Evolutionary conservation across 2,113 vertebrate species (phyloP).

Genomic region (Catharus minimus): DNA sequence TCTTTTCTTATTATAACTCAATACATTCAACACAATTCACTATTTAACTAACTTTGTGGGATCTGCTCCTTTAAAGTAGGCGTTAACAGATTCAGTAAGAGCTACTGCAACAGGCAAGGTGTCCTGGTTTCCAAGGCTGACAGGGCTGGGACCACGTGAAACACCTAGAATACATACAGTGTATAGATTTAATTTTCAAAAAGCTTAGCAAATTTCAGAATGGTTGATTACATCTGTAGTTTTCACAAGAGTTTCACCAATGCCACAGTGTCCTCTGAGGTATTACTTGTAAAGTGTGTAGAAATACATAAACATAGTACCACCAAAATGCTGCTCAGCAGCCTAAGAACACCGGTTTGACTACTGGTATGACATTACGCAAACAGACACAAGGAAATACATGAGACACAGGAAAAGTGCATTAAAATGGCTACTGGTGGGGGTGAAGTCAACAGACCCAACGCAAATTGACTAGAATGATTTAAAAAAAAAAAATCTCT

Average conservation of each 20-base stretch:
- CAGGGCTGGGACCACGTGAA: constrained; percentile 94
- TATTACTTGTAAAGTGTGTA: not conserved
- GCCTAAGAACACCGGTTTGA: not conserved
- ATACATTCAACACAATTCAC: constrained; percentile 56
- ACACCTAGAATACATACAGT: constrained; percentile 82
- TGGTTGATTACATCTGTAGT: not conserved
- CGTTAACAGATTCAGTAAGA: constrained; percentile 96
- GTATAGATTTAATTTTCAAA: constrained; percentile 54
- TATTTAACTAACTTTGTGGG: constrained; percentile 91
- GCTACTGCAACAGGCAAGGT: constrained; percentile 93
- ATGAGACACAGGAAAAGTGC: not conserved
- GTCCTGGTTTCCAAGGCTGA: constrained; percentile 93
- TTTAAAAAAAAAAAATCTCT: not conserved
- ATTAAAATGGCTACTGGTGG: not conserved
- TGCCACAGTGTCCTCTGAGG: not conserved
- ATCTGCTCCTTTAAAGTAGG: constrained; percentile 99
- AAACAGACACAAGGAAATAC: not conserved
- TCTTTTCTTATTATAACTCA: constrained; percentile 3
- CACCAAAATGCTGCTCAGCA: not conserved
- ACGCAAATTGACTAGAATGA: not conserved
- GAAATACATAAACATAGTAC: not conserved
- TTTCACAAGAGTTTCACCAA: constrained; percentile 9
- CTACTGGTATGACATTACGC: not conserved
- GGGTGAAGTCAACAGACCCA: not conserved
- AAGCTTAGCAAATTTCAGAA: constrained; percentile 19